These are phyloP conservation scores for Plemyria rubiginata DNA, from an alignment of 2,888 invertebrate species.

Conservation along the genomic window DNA sequence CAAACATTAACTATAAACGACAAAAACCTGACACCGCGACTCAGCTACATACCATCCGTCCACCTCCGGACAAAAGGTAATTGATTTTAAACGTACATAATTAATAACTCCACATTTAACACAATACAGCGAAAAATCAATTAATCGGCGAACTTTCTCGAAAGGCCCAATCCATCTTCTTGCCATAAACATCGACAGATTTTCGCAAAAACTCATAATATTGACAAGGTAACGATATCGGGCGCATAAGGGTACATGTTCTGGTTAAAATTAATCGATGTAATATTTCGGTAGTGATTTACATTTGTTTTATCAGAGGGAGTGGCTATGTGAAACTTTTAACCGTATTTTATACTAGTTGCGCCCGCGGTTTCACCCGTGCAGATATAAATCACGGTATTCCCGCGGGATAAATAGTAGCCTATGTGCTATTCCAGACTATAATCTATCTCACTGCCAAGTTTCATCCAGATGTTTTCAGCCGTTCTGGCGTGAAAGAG, in stretches of 20 bases:
- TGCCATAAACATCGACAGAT: constrained; percentile 45
- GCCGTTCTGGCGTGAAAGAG: too few relatives aligned
- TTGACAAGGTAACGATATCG: constrained; percentile 53
- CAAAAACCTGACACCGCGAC: constrained; percentile 1
- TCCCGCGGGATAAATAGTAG: too few relatives aligned
- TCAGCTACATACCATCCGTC: constrained; percentile 9
- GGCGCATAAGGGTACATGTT: constrained; percentile 35
- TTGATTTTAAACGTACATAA: constrained; percentile 30
- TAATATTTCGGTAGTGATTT: constrained; percentile 30
- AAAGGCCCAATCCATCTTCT: constrained; percentile 50
- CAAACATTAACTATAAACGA: not conserved
- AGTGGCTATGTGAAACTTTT: constrained; percentile 28
- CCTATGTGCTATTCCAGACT: too few relatives aligned
- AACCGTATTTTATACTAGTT: too few relatives aligned
- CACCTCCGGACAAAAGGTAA: constrained; percentile 23
- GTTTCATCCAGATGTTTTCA: too few relatives aligned
- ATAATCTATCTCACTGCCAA: too few relatives aligned
- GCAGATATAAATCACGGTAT: too few relatives aligned
- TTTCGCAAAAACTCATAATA: constrained; percentile 43
- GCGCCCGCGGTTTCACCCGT: too few relatives aligned
- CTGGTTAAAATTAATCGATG: constrained; percentile 49
- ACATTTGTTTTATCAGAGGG: constrained; percentile 33
- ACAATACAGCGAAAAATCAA: constrained; percentile 49
- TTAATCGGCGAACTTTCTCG: constrained; percentile 53
- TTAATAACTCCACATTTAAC: constrained; percentile 41